Base-by-base conservation (phyloP, 2,797 vertebrate species). In the Muraenolepis orangiensis region DNA sequence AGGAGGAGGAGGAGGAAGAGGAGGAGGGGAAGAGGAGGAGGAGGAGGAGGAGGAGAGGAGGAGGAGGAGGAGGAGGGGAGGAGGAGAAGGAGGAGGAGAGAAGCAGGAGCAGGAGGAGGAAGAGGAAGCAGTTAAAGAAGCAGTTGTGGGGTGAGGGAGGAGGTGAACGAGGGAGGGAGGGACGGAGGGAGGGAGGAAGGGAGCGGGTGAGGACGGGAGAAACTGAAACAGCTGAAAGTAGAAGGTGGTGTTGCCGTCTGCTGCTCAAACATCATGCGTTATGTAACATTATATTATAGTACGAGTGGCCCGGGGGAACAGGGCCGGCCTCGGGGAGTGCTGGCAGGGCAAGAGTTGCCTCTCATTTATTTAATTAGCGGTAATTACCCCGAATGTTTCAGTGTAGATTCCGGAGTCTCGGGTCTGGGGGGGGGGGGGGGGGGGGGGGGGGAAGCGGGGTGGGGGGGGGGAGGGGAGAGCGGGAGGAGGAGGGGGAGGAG, bases 361-460 rank as follows among this genome's bases (percentile, higher is more conserved):
- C 93, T 96, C 96, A 97, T 97, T 96, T 93, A 94, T 96, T 96
- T 96, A 95, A 97, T 97, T 96, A 96, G 94, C 95, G 93, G 95
- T 95, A 96, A 97, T 96, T 96, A 95, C 94, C 94, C 92, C 94
- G 91, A 92, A 90, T 94, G 95, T 94, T 89, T 92, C 91, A 86
- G 91, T 92, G 90, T 91, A 91, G 84, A 90, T 93, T 85, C 80
- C 90, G 84, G 85, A 85, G 90, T 81, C 73, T 76, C 72, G 72
- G 72, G 72, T 91, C 89, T 86, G 92, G 94, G 92, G 89, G 71
- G 69, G 90, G 88, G 85, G 81, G 87, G 88, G 34, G 31, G 30
- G 85, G 71, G 86, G 86, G 87, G 88, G 51, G 51, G 4, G 51
- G n/a, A n/a, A n/a, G n/a, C 4, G 82, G 91, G 89, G 82, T 68